Conservation (phyloP, 30 jellyfish, hydroid and myxozoan species). For the Catostylus mosaicus region DNA sequence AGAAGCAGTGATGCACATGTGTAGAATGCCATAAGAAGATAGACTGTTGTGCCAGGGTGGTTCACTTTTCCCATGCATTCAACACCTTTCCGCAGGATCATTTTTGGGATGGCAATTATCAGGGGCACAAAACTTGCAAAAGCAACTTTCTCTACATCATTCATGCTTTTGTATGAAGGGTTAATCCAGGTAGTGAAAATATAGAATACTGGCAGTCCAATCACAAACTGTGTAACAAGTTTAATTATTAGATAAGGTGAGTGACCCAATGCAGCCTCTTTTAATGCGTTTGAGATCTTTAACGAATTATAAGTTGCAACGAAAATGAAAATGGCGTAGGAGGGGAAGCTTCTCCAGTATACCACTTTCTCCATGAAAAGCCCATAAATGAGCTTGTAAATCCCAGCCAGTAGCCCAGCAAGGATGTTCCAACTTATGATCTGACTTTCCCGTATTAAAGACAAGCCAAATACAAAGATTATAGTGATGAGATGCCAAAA, state of each 20-base stretch:
- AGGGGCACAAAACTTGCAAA: conserved; percentile 67
- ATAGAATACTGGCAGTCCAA: conserved; percentile 59
- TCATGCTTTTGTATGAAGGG: conserved; percentile 49
- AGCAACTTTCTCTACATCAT: conserved; percentile 22
- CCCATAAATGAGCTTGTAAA: conserved; percentile 39
- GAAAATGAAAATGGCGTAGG: conserved; percentile 38
- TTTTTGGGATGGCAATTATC: conserved; percentile 53
- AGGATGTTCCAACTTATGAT: conserved; percentile 66
- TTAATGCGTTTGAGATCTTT: conserved; percentile 18
- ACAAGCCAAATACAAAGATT: conserved; percentile 34
- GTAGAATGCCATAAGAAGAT: conserved; percentile 57
- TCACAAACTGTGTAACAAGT: conserved; percentile 45
- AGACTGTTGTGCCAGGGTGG: conserved; percentile 72
- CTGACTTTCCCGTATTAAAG: conserved; percentile 18
- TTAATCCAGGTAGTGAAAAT: conserved; percentile 52
- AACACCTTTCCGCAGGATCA: conserved; percentile 42
- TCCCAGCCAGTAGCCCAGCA: conserved; percentile 48
- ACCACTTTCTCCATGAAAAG: conserved; percentile 18
- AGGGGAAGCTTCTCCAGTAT: conserved; percentile 56
- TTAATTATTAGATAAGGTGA: conserved; percentile 6
- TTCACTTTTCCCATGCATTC: conserved; percentile 23
- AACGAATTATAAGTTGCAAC: conserved; percentile 44
- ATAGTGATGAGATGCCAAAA: conserved; percentile 54
- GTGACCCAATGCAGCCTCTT: background rate
- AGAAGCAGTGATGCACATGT: conserved; percentile 43